phyloP scores from a whole-genome alignment of 2,797 vertebrate species.

The Chiropotes sagulatus region DNA sequence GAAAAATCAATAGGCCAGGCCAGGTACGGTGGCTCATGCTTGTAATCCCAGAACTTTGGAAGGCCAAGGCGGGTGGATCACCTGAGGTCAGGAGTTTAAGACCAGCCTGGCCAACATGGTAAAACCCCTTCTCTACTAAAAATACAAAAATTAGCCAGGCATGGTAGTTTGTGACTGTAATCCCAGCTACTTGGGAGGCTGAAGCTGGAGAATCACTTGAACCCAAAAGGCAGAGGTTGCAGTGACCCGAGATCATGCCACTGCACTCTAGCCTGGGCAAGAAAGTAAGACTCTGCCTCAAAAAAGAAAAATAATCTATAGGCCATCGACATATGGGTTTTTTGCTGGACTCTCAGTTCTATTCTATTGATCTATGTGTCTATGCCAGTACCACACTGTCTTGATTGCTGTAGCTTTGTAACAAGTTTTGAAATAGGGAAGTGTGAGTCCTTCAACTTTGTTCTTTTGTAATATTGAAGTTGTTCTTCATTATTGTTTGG shows the following conservation, averaged over 20 bases:
- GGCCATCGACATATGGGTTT: background rate
- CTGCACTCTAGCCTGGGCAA: background rate
- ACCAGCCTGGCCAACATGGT: background rate
- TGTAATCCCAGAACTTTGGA: background rate
- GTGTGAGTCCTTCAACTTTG: background rate
- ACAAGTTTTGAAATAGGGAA: constrained; percentile 15
- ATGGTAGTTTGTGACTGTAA: background rate
- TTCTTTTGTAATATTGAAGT: background rate
- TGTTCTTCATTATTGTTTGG: background rate
- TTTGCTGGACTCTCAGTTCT: background rate
- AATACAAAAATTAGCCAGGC: background rate
- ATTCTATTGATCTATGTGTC: constrained; percentile 7
- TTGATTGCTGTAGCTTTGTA: background rate
- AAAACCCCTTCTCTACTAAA: background rate
- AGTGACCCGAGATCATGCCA: background rate
- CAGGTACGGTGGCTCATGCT: background rate
- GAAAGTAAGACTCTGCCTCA: background rate
- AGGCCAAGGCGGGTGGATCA: background rate
- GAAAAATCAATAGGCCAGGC: background rate
- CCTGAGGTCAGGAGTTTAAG: background rate
- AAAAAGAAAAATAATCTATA: background rate
- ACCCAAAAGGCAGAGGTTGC: background rate
- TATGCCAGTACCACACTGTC: background rate
- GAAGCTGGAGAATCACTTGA: background rate
- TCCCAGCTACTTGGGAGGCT: background rate